Conservation (phyloP, 2,888 invertebrate species). For the Priapulus caudatus region DNA sequence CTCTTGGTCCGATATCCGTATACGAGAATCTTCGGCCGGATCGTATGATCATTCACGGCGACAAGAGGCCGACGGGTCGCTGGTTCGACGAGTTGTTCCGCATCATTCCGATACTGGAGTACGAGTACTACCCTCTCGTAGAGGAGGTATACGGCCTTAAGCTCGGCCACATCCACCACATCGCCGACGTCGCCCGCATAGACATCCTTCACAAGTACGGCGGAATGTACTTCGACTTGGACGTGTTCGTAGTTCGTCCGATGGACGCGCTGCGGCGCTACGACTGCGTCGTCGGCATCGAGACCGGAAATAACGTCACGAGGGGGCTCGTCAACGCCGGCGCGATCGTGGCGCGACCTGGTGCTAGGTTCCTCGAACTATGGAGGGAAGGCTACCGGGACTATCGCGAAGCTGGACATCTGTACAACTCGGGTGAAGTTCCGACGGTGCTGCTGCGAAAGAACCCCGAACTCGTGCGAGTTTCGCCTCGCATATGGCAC, state of each 20-base stretch:
- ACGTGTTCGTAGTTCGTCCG: slow-evolving; percentile 20
- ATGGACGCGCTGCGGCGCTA: slow-evolving; percentile 18
- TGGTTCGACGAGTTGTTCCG: background rate
- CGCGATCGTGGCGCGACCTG: background rate
- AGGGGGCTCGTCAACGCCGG: background rate
- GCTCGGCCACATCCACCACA: background rate
- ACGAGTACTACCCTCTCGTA: background rate
- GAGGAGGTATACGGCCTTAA: background rate
- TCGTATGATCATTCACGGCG: background rate
- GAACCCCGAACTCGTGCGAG: background rate
- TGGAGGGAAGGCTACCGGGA: background rate
- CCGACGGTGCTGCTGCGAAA: background rate
- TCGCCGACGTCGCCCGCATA: slow-evolving; percentile 18
- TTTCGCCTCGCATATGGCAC: background rate
- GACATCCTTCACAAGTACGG: slow-evolving; percentile 21
- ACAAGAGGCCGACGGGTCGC: background rate
- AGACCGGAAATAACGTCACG: background rate
- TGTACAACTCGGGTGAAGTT: background rate
- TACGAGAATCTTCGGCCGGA: background rate
- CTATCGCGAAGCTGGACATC: background rate
- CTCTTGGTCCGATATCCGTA: background rate
- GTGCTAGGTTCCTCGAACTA: background rate
- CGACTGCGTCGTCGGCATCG: slow-evolving; percentile 11
- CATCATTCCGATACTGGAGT: background rate
- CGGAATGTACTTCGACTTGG: slow-evolving; percentile 22